A percentile compares a stretch with the other conserved stretches of the same genome.
phyloP scores from a whole-genome alignment of 2,113 vertebrate genomes.

The Trichomycterus rosablanca region DNA sequence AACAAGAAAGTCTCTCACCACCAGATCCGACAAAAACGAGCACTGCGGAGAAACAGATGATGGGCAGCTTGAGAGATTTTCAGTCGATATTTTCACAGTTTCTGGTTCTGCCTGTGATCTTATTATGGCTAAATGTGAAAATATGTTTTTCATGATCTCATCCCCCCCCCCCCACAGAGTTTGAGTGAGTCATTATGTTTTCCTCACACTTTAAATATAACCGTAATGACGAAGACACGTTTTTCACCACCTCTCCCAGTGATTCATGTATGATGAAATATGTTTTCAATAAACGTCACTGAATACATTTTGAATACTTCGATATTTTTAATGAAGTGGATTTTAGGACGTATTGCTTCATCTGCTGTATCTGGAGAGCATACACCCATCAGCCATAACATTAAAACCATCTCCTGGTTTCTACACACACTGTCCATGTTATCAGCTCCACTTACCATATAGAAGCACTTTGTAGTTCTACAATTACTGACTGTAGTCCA shows the following conservation, averaged over 20 bases:
- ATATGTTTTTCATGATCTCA: background rate
- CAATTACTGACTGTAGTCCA: too few species aligned
- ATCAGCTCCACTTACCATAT: too few species aligned
- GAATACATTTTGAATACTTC: too few species aligned
- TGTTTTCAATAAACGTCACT: background rate
- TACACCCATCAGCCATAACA: too few species aligned
- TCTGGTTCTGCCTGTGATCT: too few species aligned
- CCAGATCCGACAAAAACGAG: background rate
- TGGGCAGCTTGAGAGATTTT: background rate
- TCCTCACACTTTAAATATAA: constrained; percentile 15
- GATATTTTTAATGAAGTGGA: too few species aligned
- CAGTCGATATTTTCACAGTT: background rate
- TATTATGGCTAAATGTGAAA: background rate
- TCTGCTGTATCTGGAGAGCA: too few species aligned
- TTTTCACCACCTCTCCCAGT: background rate
- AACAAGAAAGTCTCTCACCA: background rate
- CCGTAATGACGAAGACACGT: constrained; percentile 4
- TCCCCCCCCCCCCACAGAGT: background rate
- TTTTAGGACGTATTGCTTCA: too few species aligned
- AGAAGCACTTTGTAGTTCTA: too few species aligned
- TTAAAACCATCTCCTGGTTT: too few species aligned
- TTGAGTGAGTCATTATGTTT: constrained; percentile 32
- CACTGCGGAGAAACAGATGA: too few species aligned
- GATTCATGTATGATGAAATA: background rate
- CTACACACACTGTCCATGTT: too few species aligned